Percentiles rank a stretch among this genome's conserved stretches.
Evolutionary conservation across 2,888 invertebrate genomes (phyloP).

Genomic region (Andrena bicolor): DNA sequence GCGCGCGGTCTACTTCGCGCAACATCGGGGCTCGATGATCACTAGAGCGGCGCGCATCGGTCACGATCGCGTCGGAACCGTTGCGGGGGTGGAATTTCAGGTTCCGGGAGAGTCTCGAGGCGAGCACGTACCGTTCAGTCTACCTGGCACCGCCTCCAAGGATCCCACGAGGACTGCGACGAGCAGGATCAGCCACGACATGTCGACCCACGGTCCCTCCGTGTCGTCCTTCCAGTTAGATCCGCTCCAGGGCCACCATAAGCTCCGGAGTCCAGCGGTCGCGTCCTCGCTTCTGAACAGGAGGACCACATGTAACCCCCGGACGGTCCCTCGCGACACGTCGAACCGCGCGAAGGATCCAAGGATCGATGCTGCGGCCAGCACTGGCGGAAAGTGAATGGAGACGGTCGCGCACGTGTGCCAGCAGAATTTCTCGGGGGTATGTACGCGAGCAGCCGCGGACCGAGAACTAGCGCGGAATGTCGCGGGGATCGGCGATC

Average conservation of each 20-base stretch:
- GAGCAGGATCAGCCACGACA: constrained; percentile 68
- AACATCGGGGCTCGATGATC: neutral
- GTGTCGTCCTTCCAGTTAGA: constrained; percentile 37
- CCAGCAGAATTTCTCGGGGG: constrained; percentile 45
- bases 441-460: constrained; percentile 46
- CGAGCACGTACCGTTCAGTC: constrained; percentile 76
- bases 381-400: constrained; percentile 71
- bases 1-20: neutral
- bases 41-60: constrained; percentile 3
- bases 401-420: constrained; percentile 60
- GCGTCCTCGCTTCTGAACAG: constrained; percentile 30
- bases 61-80: neutral
- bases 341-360: constrained; percentile 35
- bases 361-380: constrained; percentile 64
- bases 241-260: constrained; percentile 34
- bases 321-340: constrained; percentile 17
- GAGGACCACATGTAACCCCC: constrained; percentile 52
- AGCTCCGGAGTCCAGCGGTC: constrained; percentile 27
- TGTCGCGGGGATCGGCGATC: constrained; percentile 52
- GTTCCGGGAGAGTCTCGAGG: neutral
- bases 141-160: constrained; percentile 74
- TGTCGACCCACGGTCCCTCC: constrained; percentile 39
- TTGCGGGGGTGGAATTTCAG: neutral
- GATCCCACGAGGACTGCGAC: constrained; percentile 67
- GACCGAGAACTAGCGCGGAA: constrained; percentile 25